phyloP scores from a whole-genome alignment of 2,888 invertebrate genomes.

The Euphydryas editha region DNA sequence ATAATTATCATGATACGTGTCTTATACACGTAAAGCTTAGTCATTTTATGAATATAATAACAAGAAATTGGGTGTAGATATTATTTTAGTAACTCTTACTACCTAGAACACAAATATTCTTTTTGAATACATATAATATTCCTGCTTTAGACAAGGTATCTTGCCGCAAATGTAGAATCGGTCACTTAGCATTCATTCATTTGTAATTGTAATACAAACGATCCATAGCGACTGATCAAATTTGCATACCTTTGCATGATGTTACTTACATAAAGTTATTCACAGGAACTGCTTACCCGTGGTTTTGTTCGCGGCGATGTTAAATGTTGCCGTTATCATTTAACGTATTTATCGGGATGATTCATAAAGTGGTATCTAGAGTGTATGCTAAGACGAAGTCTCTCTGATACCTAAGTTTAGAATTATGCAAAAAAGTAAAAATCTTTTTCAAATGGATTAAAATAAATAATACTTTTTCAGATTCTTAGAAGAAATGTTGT shows the following conservation, averaged over 20 bases:
- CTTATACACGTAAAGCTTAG: not conserved
- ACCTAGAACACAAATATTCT: not conserved
- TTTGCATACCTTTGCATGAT: conserved; percentile 40
- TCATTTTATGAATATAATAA: not conserved
- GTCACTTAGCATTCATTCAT: conserved; percentile 42
- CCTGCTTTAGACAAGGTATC: conserved; percentile 13
- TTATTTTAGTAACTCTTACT: not conserved
- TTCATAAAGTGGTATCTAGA: too few species aligned
- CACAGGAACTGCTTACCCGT: not conserved
- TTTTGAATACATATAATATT: not conserved
- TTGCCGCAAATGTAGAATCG: conserved; percentile 36
- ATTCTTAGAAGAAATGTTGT: too few species aligned
- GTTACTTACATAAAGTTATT: conserved; percentile 14
- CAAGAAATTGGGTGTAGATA: not conserved
- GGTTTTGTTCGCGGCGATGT: not conserved
- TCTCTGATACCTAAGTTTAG: too few species aligned
- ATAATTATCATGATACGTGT: not conserved
- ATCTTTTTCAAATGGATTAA: too few species aligned
- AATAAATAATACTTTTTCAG: too few species aligned
- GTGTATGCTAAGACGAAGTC: too few species aligned
- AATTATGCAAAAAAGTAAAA: too few species aligned
- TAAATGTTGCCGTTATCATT: too few species aligned
- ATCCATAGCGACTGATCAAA: conserved; percentile 36
- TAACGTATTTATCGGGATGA: too few species aligned
- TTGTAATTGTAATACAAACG: conserved; percentile 43